Evolutionary conservation across 1,140 invertebrate genomes (phyloP).

Genomic region (Drosophila insularis): DNA sequence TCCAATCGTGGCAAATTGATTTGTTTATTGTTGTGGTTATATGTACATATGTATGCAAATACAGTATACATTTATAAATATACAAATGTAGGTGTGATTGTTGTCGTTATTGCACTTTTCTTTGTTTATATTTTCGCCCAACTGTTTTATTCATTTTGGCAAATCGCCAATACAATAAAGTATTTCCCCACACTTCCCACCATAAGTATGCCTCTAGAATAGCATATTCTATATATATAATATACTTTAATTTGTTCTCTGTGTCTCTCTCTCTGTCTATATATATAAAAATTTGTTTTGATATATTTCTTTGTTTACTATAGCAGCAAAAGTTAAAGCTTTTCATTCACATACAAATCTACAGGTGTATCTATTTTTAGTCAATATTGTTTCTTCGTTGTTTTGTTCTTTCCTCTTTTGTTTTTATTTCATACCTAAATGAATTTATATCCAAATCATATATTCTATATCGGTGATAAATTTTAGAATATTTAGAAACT

Average conservation of each 20-base stretch:
- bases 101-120: constrained; percentile 52
- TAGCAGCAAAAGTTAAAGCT: not conserved
- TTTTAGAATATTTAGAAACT: too few species aligned
- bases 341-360: constrained; percentile 21
- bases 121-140: constrained; percentile 55
- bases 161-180: constrained; percentile 42
- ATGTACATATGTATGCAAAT: not conserved
- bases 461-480: too few species aligned
- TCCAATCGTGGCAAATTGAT: not conserved
- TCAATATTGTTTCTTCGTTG: not conserved
- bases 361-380: constrained; percentile 46
- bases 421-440: not conserved
- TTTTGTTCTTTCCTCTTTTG: constrained; percentile 1
- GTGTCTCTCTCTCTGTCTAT: not conserved
- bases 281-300: constrained; percentile 21
- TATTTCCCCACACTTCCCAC: not conserved
- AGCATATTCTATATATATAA: constrained; percentile 15
- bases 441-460: too few species aligned
- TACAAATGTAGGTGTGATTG: constrained; percentile 13
- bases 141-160: constrained; percentile 52
- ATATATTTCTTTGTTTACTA: constrained; percentile 41
- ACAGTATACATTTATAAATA: not conserved
- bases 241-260: constrained; percentile 14
- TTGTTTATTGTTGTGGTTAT: constrained; percentile 2
- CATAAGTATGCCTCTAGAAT: constrained; percentile 26